A percentile compares a stretch with the other conserved stretches of the same genome.
These are phyloP conservation scores for Cariama cristata DNA, from an alignment of 2,113 vertebrate species.

Conservation along the genomic window DNA sequence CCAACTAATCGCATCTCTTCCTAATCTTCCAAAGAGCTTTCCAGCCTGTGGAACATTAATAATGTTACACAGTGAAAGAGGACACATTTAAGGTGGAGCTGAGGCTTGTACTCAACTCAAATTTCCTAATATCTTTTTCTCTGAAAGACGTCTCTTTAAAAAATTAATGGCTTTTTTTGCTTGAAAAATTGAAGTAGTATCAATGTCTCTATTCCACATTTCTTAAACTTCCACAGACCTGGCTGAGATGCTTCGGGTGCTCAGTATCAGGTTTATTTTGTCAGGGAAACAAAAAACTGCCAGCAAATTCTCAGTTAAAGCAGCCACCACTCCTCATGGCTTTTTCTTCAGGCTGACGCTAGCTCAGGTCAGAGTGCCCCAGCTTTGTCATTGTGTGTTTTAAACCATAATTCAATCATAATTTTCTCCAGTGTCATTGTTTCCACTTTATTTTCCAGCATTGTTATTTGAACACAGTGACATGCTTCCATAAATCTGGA, in stretches of 20 bases:
- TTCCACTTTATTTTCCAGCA: conserved; percentile 40
- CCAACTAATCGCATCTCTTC: neutral
- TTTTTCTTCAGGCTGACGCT: neutral
- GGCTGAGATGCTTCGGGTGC: neutral
- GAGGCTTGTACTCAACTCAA: neutral
- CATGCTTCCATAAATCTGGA: neutral
- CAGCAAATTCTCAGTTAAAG: conserved; percentile 45
- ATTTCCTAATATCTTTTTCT: neutral
- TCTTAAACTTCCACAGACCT: neutral
- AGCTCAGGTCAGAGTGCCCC: conserved; percentile 47
- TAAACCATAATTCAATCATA: neutral
- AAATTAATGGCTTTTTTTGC: accelerated
- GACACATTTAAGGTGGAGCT: neutral
- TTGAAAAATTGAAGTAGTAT: neutral
- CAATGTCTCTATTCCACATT: neutral
- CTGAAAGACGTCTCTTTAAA: neutral
- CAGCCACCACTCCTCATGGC: neutral
- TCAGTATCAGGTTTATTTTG: neutral
- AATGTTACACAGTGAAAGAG: neutral
- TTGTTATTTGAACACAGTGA: neutral
- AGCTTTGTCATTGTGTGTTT: conserved; percentile 18
- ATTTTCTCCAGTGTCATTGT: conserved; percentile 23
- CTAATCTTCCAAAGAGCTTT: conserved; percentile 1
- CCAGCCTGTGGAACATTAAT: neutral
- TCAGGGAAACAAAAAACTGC: neutral